phyloP scores from a whole-genome alignment of 2,113 vertebrate genomes.

The Prinia subflava region DNA sequence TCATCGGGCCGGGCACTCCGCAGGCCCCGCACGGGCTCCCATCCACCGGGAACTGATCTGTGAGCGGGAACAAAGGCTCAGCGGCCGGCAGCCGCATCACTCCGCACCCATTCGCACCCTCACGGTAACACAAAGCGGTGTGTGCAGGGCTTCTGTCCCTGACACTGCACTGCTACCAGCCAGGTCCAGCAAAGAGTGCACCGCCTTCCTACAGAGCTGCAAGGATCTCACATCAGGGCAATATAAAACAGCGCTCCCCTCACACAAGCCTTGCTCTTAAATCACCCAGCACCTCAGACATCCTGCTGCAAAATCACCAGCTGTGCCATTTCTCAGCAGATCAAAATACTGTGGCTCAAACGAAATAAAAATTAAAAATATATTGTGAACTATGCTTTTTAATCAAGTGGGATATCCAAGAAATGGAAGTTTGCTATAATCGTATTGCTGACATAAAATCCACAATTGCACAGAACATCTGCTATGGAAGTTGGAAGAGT shows the following conservation, averaged over 20 bases:
- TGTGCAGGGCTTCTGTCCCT: background rate
- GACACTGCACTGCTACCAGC: background rate
- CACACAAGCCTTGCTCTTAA: background rate
- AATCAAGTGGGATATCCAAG: background rate
- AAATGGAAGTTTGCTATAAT: background rate
- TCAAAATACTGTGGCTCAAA: background rate
- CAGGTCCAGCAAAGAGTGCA: background rate
- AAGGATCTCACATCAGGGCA: background rate
- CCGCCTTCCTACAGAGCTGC: background rate
- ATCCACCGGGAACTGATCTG: conserved; percentile 75
- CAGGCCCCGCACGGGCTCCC: conserved; percentile 53
- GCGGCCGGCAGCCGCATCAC: background rate
- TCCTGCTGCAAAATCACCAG: background rate
- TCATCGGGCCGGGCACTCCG: conserved; percentile 72
- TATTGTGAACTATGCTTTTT: background rate
- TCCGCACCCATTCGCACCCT: background rate
- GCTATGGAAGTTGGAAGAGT: background rate
- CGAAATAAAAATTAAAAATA: background rate
- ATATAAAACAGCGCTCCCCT: background rate
- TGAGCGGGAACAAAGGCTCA: background rate
- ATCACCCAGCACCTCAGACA: background rate
- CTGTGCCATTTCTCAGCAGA: background rate
- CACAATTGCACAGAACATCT: background rate
- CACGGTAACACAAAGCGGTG: rapidly evolving
- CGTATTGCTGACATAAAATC: background rate